Conservation (phyloP, 2,888 invertebrate genomes). For the Tachina fera region DNA sequence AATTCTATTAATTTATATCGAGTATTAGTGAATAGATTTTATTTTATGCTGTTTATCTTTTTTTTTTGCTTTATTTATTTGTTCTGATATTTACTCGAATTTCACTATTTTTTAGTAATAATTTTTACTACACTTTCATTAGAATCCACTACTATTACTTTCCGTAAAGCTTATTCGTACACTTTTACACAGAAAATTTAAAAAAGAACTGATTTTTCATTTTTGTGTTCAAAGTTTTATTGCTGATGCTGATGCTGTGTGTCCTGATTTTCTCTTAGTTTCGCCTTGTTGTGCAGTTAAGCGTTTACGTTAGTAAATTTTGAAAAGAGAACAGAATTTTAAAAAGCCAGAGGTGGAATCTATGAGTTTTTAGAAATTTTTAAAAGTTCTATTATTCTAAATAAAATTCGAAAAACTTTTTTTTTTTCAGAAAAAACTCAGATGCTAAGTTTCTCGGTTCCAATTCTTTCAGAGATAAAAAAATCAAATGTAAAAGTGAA, state of each 20-base stretch:
- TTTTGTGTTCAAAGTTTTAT: constrained; percentile 4
- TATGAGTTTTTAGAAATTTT: background rate
- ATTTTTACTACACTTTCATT: constrained; percentile 21
- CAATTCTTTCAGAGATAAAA: too few species aligned
- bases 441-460: too few species aligned
- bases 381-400: too few species aligned
- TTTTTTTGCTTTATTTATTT: background rate
- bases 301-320: background rate
- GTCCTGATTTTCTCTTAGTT: constrained; percentile 47
- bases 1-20: background rate
- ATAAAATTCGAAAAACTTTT: too few species aligned
- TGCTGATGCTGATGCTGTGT: constrained; percentile 38
- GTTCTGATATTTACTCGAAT: background rate
- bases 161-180: background rate
- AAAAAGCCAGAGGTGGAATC: background rate
- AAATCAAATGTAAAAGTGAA: too few species aligned
- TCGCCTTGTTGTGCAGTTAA: background rate
- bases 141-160: background rate
- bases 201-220: constrained; percentile 48
- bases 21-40: background rate
- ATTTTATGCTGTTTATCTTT: background rate
- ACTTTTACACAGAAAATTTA: constrained; percentile 48
- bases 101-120: background rate
- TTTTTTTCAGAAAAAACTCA: too few species aligned
- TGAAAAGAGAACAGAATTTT: background rate